Evolutionary conservation across 1,140 invertebrate genomes (phyloP).

Genomic region (Leptoteleia sp.): DNA sequence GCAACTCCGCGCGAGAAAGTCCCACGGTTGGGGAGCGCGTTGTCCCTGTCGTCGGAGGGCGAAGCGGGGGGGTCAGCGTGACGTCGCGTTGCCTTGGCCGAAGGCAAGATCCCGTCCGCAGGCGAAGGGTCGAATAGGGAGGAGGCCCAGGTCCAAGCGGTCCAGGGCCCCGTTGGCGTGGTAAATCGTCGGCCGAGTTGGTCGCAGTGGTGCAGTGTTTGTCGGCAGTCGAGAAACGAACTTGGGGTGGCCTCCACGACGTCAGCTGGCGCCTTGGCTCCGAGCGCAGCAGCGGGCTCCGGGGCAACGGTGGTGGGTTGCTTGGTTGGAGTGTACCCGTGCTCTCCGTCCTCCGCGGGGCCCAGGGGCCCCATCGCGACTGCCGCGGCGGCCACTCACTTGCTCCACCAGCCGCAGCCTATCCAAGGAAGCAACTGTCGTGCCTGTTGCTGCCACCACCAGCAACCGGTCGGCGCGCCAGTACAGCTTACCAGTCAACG

Average conservation of each 20-base stretch:
- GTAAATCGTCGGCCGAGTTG: slow-evolving; percentile 53
- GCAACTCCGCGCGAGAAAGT: no score
- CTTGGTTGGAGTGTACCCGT: slow-evolving; percentile 82
- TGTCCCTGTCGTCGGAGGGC: no score
- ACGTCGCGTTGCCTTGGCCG: no score
- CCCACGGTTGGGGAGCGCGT: no score
- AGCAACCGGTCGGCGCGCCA: slow-evolving; percentile 67
- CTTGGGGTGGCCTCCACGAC: slow-evolving; percentile 79
- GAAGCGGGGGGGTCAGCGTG: no score
- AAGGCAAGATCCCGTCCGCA: slow-evolving; percentile 76
- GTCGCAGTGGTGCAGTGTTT: slow-evolving; percentile 78
- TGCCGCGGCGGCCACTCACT: slow-evolving; percentile 62
- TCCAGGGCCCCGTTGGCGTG: slow-evolving; percentile 62
- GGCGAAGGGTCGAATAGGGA: slow-evolving; percentile 60
- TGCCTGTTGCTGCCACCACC: slow-evolving; percentile 76
- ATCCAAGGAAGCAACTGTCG: slow-evolving; percentile 71
- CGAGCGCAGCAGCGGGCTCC: slow-evolving; percentile 76
- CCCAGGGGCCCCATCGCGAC: slow-evolving; percentile 79
- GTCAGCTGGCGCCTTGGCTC: slow-evolving; percentile 76
- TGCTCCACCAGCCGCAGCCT: slow-evolving; percentile 68
- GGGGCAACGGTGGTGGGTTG: slow-evolving; percentile 81
- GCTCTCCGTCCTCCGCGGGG: slow-evolving; percentile 79
- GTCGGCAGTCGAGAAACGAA: slow-evolving; percentile 71
- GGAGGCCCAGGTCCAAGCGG: slow-evolving; percentile 68
- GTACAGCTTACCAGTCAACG: slow-evolving; percentile 79